These are phyloP conservation scores for Sminthurides aquaticus DNA, from an alignment of 2,888 invertebrate genomes.

Conservation along the genomic window DNA sequence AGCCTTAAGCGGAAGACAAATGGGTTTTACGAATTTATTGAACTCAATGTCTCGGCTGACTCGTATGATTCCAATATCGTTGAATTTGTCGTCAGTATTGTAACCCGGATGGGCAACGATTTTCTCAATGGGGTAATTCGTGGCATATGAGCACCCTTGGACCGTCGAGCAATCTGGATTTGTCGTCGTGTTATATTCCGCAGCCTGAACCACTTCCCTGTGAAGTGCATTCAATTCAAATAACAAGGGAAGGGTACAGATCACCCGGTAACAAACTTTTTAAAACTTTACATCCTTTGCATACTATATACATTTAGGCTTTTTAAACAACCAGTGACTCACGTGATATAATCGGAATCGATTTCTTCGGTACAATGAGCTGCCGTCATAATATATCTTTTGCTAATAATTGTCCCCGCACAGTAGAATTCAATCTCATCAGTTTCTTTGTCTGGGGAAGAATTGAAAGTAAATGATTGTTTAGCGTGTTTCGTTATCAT, in stretches of 20 bases:
- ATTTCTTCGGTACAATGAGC: conserved; percentile 39
- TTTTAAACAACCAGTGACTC: conserved; percentile 3
- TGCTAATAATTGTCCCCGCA: conserved; percentile 36
- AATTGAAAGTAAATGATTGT: neutral
- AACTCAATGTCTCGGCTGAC: conserved; percentile 50
- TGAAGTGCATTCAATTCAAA: conserved; percentile 1
- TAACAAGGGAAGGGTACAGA: too few relatives aligned
- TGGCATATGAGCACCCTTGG: conserved; percentile 20
- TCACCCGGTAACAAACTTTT: too few relatives aligned
- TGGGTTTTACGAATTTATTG: conserved; percentile 31
- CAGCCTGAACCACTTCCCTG: conserved; percentile 32
- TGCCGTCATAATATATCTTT: conserved; percentile 35
- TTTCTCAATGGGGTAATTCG: conserved; percentile 51
- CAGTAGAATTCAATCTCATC: conserved; percentile 35
- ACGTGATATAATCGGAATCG: conserved; percentile 32
- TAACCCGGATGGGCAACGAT: conserved; percentile 54
- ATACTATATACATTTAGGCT: neutral
- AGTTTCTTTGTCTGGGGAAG: conserved; percentile 30
- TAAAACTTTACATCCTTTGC: neutral
- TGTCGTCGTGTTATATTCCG: conserved; percentile 33
- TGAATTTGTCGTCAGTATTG: conserved; percentile 47
- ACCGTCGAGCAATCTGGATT: conserved; percentile 29
- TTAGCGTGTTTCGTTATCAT: neutral
- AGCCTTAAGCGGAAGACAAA: conserved; percentile 42
- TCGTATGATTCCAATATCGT: conserved; percentile 55